phyloP scores from a whole-genome alignment of 2,797 vertebrate species.

The Acipenser oxyrinchus region DNA sequence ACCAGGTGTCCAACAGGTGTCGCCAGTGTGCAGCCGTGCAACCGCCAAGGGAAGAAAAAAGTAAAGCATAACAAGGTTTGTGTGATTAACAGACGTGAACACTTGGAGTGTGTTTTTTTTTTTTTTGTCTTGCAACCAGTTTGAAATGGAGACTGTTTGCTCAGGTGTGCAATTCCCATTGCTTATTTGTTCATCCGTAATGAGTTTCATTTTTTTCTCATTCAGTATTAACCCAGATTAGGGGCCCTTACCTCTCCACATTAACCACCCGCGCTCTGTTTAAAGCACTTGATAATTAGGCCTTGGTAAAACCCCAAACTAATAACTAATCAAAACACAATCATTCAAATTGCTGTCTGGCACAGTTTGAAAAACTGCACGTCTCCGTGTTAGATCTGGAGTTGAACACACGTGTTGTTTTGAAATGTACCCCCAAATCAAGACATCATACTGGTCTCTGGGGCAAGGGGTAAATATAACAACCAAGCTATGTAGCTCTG shows the following conservation, averaged over 20 bases:
- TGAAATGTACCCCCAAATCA: too few species aligned
- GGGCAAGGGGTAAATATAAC: too few species aligned
- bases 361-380: constrained; percentile 28
- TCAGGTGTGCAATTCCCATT: constrained; percentile 23
- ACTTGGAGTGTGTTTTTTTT: too few species aligned
- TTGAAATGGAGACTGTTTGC: constrained; percentile 26
- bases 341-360: constrained; percentile 33
- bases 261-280: constrained; percentile 41
- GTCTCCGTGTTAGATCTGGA: constrained; percentile 14
- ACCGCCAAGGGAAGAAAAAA: too few species aligned
- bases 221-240: constrained; percentile 33
- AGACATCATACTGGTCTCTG: too few species aligned
- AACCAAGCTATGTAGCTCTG: too few species aligned
- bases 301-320: constrained; percentile 24
- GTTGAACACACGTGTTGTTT: constrained; percentile 34
- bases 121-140: constrained; percentile 28
- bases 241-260: constrained; percentile 11
- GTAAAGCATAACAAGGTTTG: too few species aligned
- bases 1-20: too few species aligned
- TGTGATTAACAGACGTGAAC: too few species aligned
- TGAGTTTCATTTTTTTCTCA: constrained; percentile 28
- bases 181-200: constrained; percentile 41
- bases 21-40: too few species aligned
- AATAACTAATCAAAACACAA: constrained; percentile 39
- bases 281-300: constrained; percentile 36